Conservation (phyloP, 2,888 invertebrate species). For the Trachelus iudaicus region DNA sequence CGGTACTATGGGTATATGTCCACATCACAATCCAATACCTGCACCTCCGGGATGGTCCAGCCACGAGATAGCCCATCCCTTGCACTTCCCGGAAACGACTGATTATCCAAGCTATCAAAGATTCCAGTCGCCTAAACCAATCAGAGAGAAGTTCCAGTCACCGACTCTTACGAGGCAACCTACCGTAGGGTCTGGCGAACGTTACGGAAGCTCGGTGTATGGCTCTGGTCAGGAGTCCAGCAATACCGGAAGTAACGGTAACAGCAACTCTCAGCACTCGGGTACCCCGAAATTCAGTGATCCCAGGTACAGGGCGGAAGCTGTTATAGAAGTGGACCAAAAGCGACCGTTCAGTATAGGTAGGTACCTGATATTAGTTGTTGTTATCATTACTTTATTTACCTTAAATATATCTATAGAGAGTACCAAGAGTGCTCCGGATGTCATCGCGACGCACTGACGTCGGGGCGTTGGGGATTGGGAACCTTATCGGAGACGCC, state of each 20-base stretch:
- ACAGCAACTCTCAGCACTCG: conserved; percentile 42
- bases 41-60: conserved; percentile 60
- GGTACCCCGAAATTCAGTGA: conserved; percentile 41
- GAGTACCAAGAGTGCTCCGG: conserved; percentile 89
- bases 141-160: conserved; percentile 9
- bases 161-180: conserved; percentile 26
- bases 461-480: conserved; percentile 69
- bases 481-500: conserved; percentile 71
- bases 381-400: background rate
- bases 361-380: background rate
- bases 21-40: conserved; percentile 54
- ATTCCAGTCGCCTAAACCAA: conserved; percentile 50
- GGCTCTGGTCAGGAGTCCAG: conserved; percentile 40
- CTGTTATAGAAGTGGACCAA: conserved; percentile 71
- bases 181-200: conserved; percentile 53
- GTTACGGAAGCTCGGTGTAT: conserved; percentile 54
- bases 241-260: conserved; percentile 40
- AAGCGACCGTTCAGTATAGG: conserved; percentile 77
- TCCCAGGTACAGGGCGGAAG: conserved; percentile 70
- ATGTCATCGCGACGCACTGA: conserved; percentile 89
- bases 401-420: conserved; percentile 59
- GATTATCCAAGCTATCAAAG: conserved; percentile 50
- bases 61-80: conserved; percentile 45
- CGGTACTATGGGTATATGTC: conserved; percentile 42
- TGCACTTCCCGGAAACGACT: conserved; percentile 33